Base-by-base conservation (phyloP, 2,797 vertebrate genomes). In the Sebastes elongatus region DNA sequence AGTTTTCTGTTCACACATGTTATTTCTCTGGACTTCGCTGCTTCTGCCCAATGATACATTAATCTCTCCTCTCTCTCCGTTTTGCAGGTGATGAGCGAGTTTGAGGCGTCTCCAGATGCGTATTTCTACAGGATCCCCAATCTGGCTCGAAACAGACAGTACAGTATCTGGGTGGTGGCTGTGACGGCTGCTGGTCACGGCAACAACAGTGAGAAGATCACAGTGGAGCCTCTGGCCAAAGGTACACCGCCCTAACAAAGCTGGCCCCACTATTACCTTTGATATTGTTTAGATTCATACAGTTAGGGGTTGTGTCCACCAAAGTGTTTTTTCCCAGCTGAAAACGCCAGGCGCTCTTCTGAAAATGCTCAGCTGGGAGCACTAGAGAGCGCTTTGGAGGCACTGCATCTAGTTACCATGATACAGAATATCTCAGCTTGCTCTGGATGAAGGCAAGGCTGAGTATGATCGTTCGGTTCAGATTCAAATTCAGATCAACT, bases 111-210 rank as follows among this genome's bases (percentile, higher is more conserved):
- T 80, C 98, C 99, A 7, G 97, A 99, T 93, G 94, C 92, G 1
- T 98, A 97, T 92, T 98, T 97, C 94, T 99, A 99, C 93, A 95
- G 97, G 89, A 98, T 99, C 66, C 97, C 97, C 49, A 98, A 98
- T 92, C 92, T 99, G 94, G 97, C 96, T 89, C 96, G 97, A 73
- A 98, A 98, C 88, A 96, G 97, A 71, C 97, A 98, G 90, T 99
- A 99, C 94, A 99, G 97, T 3, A 96, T 99, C 90, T 99, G 98
- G 98, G 99, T 99, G 83, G 99, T 99, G 65, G 99, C 99, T 0
- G 98, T 99, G 88, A 99, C 99, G 0, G 97, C 98, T 0, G 99
- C 98, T 0, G 99, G 99, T 5, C 97, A 97, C 18, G 99, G 99
- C 81, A 99, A 99, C 90, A 96, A 97, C 94, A 99, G 98, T 1